A percentile compares a stretch with the other conserved stretches of the same genome.
phyloP scores from a whole-genome alignment of 1,140 invertebrate genomes.

The Solenopsis invicta region DNA sequence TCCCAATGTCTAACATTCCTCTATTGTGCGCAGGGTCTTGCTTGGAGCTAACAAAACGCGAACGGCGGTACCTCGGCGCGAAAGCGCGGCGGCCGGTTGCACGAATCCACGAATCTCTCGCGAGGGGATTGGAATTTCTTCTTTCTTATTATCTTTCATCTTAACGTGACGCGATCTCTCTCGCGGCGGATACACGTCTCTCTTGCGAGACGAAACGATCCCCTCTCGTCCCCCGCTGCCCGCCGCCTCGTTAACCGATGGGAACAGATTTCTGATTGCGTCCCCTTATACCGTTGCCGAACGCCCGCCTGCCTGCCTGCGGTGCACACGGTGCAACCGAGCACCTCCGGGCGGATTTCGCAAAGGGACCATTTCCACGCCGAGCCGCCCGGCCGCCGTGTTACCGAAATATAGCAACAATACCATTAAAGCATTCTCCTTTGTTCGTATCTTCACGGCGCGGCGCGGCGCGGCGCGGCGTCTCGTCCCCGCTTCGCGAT shows the following conservation, averaged over 20 bases:
- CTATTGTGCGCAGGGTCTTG: too few relatives aligned
- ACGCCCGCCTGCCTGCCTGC: conserved; percentile 2
- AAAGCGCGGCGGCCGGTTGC: not conserved
- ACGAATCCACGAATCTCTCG: not conserved
- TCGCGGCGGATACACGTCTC: not conserved
- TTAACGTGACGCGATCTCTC: conserved; percentile 16
- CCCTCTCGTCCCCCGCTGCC: not conserved
- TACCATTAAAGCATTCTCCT: conserved; percentile 53
- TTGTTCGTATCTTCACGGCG: conserved; percentile 30
- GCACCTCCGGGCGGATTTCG: conserved; percentile 68
- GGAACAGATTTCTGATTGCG: conserved; percentile 70
- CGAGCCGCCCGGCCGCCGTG: conserved; percentile 56
- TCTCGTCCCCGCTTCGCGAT: not conserved
- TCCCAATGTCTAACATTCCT: too few relatives aligned
- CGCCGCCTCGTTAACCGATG: conserved; percentile 65
- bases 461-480: not conserved
- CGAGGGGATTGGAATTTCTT: conserved; percentile 37
- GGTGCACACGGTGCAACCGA: conserved; percentile 41
- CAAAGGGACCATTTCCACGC: conserved; percentile 69
- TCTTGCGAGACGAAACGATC: conserved; percentile 13
- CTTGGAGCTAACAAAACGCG: not conserved
- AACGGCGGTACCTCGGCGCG: not conserved
- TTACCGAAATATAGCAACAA: conserved; percentile 67
- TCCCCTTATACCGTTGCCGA: conserved; percentile 12
- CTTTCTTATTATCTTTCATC: conserved; percentile 33